phyloP scores from a whole-genome alignment of 1,140 invertebrate genomes.

The Hyposmocoma kahamanoa region DNA sequence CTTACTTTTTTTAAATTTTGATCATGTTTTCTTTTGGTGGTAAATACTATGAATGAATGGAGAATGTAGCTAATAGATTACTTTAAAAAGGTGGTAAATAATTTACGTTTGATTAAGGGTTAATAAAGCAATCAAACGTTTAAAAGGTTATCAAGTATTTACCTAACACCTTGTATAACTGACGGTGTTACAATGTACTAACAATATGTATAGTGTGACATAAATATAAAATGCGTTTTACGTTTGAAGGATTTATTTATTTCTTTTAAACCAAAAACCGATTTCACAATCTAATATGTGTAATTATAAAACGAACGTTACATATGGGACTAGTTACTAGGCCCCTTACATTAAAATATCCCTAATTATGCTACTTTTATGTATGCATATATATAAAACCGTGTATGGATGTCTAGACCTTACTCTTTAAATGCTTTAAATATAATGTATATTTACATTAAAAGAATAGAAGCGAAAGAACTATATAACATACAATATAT shows the following conservation, averaged over 20 bases:
- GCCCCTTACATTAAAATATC: constrained; percentile 7
- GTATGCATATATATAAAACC: not conserved
- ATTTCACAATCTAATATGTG: constrained; percentile 5
- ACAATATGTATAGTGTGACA: no score
- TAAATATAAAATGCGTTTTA: no score
- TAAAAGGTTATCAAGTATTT: no score
- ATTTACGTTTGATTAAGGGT: no score
- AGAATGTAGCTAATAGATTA: no score
- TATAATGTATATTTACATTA: constrained; percentile 10
- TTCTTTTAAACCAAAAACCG: constrained; percentile 8
- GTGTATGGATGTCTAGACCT: constrained; percentile 12
- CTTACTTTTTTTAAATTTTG: no score
- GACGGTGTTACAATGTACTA: no score
- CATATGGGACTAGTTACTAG: constrained; percentile 7
- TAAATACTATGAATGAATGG: no score
- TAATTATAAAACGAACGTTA: constrained; percentile 8
- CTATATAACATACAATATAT: constrained; percentile 6
- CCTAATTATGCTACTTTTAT: constrained; percentile 7
- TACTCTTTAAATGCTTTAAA: constrained; percentile 12
- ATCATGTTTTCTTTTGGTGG: no score
- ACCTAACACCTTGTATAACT: no score
- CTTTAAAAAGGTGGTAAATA: no score
- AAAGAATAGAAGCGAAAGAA: constrained; percentile 12
- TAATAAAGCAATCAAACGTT: no score
- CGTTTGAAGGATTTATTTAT: constrained; percentile 10